Percentiles rank a stretch among this genome's conserved stretches.
These are phyloP conservation scores for Axis porcinus DNA, from an alignment of 2,113 vertebrate genomes.

Conservation along the genomic window DNA sequence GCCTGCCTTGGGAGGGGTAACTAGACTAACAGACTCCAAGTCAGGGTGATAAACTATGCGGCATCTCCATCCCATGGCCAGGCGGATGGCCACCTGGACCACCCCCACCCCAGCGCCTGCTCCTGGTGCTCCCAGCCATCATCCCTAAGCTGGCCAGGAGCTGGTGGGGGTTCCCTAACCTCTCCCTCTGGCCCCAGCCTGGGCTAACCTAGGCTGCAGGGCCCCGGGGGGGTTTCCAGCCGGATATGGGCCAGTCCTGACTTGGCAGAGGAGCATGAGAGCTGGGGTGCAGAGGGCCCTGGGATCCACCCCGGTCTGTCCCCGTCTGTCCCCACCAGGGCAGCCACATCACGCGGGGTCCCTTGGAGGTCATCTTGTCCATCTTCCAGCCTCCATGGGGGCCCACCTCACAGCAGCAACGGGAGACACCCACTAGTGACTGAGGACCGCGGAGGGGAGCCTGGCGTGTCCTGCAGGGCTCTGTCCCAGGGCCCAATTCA, in stretches of 20 bases:
- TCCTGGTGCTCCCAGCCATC: neutral
- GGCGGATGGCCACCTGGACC: neutral
- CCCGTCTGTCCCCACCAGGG: neutral
- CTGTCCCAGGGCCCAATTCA: neutral
- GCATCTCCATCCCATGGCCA: neutral
- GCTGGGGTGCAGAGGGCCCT: neutral
- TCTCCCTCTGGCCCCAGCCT: neutral
- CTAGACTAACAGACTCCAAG: neutral
- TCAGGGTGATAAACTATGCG: fast-evolving
- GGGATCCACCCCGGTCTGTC: neutral
- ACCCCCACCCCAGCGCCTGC: neutral
- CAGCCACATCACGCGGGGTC: neutral
- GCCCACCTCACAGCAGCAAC: neutral
- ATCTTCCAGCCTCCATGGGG: neutral
- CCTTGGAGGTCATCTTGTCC: neutral
- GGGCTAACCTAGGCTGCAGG: neutral
- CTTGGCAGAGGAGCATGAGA: neutral
- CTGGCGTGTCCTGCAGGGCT: fast-evolving
- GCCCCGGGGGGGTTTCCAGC: neutral
- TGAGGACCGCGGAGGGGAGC: neutral
- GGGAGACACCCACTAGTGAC: neutral
- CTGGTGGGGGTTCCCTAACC: fast-evolving
- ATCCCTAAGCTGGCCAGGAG: neutral
- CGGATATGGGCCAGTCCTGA: neutral
- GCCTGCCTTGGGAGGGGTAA: neutral